Base-by-base conservation (phyloP, 2,888 invertebrate species). In the Nephrocerus scutellatus region DNA sequence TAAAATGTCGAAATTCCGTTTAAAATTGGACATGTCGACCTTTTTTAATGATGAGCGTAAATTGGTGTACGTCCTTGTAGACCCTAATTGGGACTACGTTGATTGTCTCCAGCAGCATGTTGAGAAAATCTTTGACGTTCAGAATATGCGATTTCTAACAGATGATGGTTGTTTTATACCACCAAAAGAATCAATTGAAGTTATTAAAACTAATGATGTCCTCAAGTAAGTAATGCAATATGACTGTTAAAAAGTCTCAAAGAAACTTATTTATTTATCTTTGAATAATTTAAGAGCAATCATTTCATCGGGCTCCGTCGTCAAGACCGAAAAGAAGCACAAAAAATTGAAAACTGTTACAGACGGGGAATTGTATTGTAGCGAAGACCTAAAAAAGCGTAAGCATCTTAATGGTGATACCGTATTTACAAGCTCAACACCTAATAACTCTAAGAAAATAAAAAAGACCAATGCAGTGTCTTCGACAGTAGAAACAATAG, bases 21-120 rank as follows among this genome's bases (percentile, higher is more conserved):
- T 59, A 10, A 55, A 47, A 30, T 28, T 59, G 18, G 57, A 61
- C 30, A 23, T 59, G 19, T 51, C 55, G 0, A 34, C 51, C 6
- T 61, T 54, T 13, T 59, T 52, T 23, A 41, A 14, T 6, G 59
- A 59, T 28, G 49, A 48, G 7, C 55, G 61, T 0, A 42, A 38
- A 4, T 41, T 44, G n/a, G 49, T 53, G 0, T 32, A 60, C 10
- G 36, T 61, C 5, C 46, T 54, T 4, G 44, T 60, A 1, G 52
- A 60, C 43, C 16, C 33, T 1, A 23, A 29, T 1, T 59, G 60
- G 60, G 7, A 25, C 2, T 48, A 48, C 20, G 46, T 61, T 3
- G 44, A 43, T 3, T 40, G 51, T n/a, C 28, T 60, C 3, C 51
- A 56, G 22, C 37, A 57, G 19, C 59, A 60, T 32, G 55, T 61